A percentile compares a stretch with the other conserved stretches of the same genome.
These are phyloP conservation scores for Falco columbarius DNA, from an alignment of 2,797 vertebrate species.

Conservation along the genomic window DNA sequence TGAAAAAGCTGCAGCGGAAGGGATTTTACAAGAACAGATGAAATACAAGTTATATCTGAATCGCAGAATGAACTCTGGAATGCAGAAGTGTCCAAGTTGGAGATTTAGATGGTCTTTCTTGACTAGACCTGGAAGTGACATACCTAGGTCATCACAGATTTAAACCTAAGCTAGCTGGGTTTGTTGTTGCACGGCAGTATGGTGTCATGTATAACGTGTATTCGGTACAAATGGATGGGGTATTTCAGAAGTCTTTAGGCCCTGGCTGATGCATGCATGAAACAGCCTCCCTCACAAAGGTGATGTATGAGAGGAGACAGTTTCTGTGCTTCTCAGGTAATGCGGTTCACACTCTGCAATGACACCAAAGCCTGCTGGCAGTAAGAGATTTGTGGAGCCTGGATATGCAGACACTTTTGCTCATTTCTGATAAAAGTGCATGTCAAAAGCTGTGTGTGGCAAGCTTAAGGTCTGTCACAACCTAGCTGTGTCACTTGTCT, in stretches of 20 bases:
- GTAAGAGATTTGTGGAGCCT: not conserved
- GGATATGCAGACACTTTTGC: accelerated
- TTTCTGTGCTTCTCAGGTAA: accelerated
- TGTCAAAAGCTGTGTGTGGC: not conserved
- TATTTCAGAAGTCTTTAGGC: not conserved
- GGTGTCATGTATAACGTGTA: not conserved
- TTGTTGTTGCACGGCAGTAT: not conserved
- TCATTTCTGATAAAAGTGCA: not conserved
- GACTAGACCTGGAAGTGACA: not conserved
- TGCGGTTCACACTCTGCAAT: accelerated
- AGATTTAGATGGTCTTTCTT: not conserved
- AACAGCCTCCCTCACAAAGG: not conserved
- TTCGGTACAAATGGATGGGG: not conserved
- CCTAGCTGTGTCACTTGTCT: not conserved
- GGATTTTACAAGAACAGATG: not conserved
- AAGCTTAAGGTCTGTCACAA: not conserved
- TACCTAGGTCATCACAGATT: not conserved
- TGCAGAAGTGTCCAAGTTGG: not conserved
- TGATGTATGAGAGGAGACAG: not conserved
- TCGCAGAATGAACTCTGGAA: not conserved
- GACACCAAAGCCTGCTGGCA: not conserved
- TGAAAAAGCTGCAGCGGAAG: not conserved
- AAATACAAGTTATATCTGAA: not conserved
- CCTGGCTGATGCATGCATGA: not conserved
- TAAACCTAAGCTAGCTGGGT: not conserved